Percentiles rank a stretch among this genome's conserved stretches.
phyloP scores from a whole-genome alignment of 2,888 invertebrate species.

The Alloplasta piceator region DNA sequence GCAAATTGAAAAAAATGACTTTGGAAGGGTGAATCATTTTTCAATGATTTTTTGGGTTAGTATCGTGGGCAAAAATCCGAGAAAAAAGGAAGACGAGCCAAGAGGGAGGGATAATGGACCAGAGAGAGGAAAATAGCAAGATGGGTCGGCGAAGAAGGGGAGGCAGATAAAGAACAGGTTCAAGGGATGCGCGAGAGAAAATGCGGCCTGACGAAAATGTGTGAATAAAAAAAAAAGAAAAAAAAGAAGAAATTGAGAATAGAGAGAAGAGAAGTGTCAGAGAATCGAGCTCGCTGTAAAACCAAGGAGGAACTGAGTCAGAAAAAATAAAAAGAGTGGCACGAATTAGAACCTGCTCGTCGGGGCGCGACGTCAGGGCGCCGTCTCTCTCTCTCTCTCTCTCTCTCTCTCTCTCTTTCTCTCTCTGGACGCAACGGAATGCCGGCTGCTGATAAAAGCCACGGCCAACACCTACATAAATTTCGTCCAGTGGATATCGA shows the following conservation, averaged over 20 bases:
- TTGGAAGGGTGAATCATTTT: background rate
- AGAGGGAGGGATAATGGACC: slow-evolving; percentile 20
- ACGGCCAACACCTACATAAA: slow-evolving; percentile 83
- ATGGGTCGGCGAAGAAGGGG: background rate
- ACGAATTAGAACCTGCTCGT: slow-evolving; percentile 83
- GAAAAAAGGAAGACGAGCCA: slow-evolving; percentile 2
- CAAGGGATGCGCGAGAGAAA: slow-evolving; percentile 38
- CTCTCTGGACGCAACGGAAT: slow-evolving; percentile 79
- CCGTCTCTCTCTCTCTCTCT: slow-evolving; percentile 68
- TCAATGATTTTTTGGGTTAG: slow-evolving; percentile 20
- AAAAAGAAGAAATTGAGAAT: slow-evolving; percentile 17
- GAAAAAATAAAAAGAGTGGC: slow-evolving; percentile 69
- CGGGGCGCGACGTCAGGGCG: slow-evolving; percentile 82
- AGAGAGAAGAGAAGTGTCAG: slow-evolving; percentile 56
- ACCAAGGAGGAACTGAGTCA: slow-evolving; percentile 61
- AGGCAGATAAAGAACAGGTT: slow-evolving; percentile 51
- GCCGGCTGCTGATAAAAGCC: slow-evolving; percentile 83
- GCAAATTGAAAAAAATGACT: no score
- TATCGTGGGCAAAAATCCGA: background rate
- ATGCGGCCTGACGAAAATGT: slow-evolving; percentile 37
- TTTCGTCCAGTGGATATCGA: slow-evolving; percentile 78
- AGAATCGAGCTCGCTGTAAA: slow-evolving; percentile 53
- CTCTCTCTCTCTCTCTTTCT: slow-evolving; percentile 8
- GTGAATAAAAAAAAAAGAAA: slow-evolving; percentile 31
- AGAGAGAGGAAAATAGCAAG: slow-evolving; percentile 36